phyloP scores from a whole-genome alignment of 2,113 vertebrate genomes.

The Bungarus multicinctus region DNA sequence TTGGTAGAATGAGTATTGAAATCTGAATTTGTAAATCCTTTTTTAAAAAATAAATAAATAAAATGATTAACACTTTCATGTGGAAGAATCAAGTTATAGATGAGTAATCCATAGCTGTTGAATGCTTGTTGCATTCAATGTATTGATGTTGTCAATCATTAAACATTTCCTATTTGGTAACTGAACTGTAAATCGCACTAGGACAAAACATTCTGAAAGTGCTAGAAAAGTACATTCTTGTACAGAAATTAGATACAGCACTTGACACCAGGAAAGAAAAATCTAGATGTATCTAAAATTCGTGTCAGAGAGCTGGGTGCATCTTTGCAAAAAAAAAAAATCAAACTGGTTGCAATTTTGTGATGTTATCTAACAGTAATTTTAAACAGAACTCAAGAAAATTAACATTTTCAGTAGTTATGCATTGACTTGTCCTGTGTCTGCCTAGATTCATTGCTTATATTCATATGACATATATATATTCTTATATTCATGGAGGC shows the following conservation, averaged over 20 bases:
- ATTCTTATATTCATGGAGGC: no score
- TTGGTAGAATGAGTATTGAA: not conserved
- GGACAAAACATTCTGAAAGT: not conserved
- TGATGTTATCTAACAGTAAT: not conserved
- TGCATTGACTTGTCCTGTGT: not conserved
- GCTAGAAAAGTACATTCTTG: not conserved
- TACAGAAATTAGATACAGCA: not conserved
- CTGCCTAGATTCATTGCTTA: not conserved
- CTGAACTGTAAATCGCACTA: not conserved
- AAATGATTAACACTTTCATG: not conserved
- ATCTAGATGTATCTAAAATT: not conserved
- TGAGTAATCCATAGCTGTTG: not conserved
- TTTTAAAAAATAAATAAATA: not conserved
- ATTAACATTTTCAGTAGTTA: not conserved
- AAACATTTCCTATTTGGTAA: not conserved
- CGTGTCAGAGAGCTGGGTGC: not conserved
- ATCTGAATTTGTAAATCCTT: not conserved
- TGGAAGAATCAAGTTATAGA: not conserved
- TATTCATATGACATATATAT: not conserved
- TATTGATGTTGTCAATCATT: not conserved
- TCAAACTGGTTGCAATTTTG: not conserved
- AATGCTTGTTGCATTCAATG: not conserved
- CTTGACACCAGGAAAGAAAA: not conserved
- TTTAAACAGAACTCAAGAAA: not conserved
- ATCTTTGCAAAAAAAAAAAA: not conserved